Base-by-base conservation (phyloP, 2,113 vertebrate genomes). In the Progne subis region DNA sequence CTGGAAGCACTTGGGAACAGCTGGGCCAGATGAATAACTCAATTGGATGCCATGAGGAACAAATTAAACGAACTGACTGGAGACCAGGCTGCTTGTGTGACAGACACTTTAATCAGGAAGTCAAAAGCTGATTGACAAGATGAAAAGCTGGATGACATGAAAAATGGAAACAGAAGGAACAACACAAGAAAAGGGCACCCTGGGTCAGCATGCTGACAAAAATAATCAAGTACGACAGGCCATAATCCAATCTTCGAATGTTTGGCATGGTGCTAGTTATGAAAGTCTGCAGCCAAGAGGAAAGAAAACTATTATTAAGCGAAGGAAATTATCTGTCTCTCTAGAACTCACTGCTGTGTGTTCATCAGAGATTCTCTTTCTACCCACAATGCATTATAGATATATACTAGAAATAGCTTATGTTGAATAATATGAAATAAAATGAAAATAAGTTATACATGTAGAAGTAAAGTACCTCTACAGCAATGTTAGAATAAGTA, bases 151-250 rank as follows among this genome's bases (percentile, higher is more conserved):
- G 98, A 98, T 98, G 98, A 98, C 98, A 98, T 98, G 98, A 98
- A 98, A 98, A 98, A 98, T 98, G 98, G 98, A 98, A 98, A 98
- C 98, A 98, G 98, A 98, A 98, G 98, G 98, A 98, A 97, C 97
- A 98, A 96, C 98, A 98, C 98, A 98, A 98, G 98, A 98, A 98
- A 98, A 98, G 98, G 98, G 97, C 98, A 97, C 96, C 92, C 97
- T 76, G 93, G 98, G 98, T 98, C 98, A 98, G 97, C 97, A 96
- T 94, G 98, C 98, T 98, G 98, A 98, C 98, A 98, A 98, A 98
- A 98, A 98, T 98, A 98, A 98, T 98, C 98, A 98, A 98, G 97
- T 97, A 95, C 96, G 97, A 98, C 98, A 98, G 98, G 96, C 97
- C 98, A 97, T 98, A 98, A 98, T 98, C 98, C 98, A 98, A 97